phyloP scores from a whole-genome alignment of 2,797 vertebrate genomes.

The Chiloscyllium punctatum region DNA sequence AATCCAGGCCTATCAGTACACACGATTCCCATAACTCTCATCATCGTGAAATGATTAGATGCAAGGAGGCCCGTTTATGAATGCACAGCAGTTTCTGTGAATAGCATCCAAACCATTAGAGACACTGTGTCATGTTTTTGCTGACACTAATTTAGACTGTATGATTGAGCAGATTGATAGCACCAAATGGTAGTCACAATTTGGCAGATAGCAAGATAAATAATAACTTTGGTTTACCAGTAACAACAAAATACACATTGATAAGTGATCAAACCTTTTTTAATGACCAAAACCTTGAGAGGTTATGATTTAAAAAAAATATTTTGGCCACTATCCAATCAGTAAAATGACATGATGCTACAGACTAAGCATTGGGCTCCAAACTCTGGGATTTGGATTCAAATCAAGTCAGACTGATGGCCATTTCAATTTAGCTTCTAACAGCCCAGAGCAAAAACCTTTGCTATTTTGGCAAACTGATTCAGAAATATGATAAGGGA shows the following conservation, averaged over 20 bases:
- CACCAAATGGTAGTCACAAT: background rate
- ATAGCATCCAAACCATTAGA: background rate
- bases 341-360: background rate
- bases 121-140: background rate
- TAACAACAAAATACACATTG: background rate
- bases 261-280: background rate
- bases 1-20: too few relatives aligned
- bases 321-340: background rate
- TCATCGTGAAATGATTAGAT: background rate
- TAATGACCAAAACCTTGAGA: background rate
- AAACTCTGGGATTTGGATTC: background rate
- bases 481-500: background rate
- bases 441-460: background rate
- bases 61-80: background rate
- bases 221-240: background rate
- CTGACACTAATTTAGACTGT: background rate
- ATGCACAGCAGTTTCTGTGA: background rate
- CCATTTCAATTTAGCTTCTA: background rate
- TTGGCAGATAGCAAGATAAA: background rate
- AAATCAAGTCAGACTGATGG: background rate
- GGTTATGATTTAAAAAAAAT: conserved; percentile 2
- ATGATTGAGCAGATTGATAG: background rate
- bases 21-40: background rate
- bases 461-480: background rate
- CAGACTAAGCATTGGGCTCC: background rate